phyloP scores from a whole-genome alignment of 2,113 vertebrate genomes.

The Sebastes schlegelii region DNA sequence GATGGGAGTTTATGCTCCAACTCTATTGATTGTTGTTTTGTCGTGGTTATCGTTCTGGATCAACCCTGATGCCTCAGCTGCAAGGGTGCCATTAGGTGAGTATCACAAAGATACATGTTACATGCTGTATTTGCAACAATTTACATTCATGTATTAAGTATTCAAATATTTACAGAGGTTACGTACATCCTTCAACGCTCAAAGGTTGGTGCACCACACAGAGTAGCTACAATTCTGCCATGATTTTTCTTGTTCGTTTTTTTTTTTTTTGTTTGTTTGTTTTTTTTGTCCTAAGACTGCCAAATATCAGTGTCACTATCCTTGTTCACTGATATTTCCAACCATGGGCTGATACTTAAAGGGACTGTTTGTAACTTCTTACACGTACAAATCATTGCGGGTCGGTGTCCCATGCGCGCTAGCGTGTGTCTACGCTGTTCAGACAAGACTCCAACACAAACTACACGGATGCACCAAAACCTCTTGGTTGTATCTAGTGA shows the following conservation, averaged over 20 bases:
- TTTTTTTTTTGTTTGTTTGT: too few species aligned
- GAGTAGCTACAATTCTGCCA: neutral
- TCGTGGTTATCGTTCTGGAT: conserved; percentile 99
- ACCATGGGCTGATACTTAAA: too few species aligned
- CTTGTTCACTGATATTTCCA: neutral
- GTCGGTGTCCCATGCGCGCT: too few species aligned
- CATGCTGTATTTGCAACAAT: neutral
- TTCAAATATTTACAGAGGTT: neutral
- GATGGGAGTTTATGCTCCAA: conserved; percentile 98
- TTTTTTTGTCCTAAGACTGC: neutral
- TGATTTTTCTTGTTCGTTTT: neutral
- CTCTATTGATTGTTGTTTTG: conserved; percentile 93
- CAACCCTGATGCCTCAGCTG: conserved; percentile 97
- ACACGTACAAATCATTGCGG: too few species aligned
- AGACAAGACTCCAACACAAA: too few species aligned
- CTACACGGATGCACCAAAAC: too few species aligned
- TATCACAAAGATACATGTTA: conserved; percentile 63
- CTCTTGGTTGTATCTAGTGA: too few species aligned
- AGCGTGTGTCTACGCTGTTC: too few species aligned
- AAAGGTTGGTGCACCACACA: neutral
- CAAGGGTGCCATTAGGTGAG: conserved; percentile 94
- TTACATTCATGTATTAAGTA: neutral
- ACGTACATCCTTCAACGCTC: neutral
- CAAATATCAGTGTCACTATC: neutral
- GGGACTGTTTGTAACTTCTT: too few species aligned